Evolutionary conservation across 2,797 vertebrate genomes (phyloP).

Genomic region (Aplochiton taeniatus): DNA sequence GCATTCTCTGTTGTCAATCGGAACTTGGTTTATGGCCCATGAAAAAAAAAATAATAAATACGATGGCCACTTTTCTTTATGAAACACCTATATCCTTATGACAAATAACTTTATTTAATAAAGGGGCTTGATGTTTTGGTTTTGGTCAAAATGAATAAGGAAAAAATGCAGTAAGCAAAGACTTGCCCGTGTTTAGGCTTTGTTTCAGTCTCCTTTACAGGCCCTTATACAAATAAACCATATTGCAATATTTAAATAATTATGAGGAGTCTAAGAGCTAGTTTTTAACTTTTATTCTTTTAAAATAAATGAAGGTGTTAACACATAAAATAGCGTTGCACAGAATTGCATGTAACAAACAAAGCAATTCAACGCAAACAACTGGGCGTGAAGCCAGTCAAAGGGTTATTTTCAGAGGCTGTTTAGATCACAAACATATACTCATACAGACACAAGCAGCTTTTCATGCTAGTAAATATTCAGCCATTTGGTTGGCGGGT

Average conservation of each 20-base stretch:
- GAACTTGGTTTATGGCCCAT: no score
- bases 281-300: background rate
- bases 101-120: no score
- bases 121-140: no score
- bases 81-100: no score
- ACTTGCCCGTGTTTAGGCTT: constrained; percentile 28
- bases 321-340: background rate
- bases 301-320: background rate
- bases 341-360: background rate
- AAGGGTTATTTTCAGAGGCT: no score
- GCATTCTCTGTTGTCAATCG: background rate
- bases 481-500: constrained; percentile 4
- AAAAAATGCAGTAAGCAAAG: no score
- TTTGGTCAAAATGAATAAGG: no score
- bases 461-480: constrained; percentile 8
- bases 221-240: no score
- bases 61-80: no score
- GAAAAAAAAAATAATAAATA: no score
- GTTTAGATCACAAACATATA: constrained; percentile 2
- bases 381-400: background rate
- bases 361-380: background rate
- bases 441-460: constrained; percentile 20
- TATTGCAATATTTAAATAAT: no score
- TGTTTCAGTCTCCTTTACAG: constrained; percentile 48
- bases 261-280: background rate